Conservation (phyloP, 2,113 vertebrate genomes). For the Pyxicephalus adspersus region DNA sequence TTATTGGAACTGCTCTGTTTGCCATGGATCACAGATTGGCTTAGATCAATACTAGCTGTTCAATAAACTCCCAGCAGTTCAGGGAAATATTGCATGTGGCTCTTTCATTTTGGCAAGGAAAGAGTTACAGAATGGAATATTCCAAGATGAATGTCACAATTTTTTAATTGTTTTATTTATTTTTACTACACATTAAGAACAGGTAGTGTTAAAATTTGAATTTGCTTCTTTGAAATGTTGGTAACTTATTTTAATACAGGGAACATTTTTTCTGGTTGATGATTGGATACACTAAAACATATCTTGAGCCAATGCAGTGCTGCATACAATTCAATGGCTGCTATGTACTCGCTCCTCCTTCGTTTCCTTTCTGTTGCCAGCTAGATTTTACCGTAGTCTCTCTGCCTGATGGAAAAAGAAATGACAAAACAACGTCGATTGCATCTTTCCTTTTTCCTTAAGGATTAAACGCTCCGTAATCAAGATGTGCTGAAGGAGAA, state of each 20-base stretch:
- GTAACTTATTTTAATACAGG: conserved; percentile 31
- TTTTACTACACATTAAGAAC: neutral
- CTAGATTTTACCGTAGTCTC: conserved; percentile 54
- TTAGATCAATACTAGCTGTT: neutral
- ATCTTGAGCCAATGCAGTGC: conserved; percentile 62
- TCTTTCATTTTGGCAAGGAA: neutral
- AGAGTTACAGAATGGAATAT: neutral
- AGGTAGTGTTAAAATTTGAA: neutral
- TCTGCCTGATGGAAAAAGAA: conserved; percentile 56
- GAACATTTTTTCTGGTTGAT: conserved; percentile 63
- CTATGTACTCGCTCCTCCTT: conserved; percentile 56
- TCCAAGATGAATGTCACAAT: neutral
- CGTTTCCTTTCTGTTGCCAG: conserved; percentile 57
- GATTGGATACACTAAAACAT: conserved; percentile 63
- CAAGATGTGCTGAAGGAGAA: conserved; percentile 52
- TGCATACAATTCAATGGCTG: conserved; percentile 59
- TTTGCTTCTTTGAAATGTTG: conserved; percentile 20
- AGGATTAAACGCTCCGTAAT: conserved; percentile 29
- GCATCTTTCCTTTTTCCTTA: neutral
- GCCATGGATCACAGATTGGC: neutral
- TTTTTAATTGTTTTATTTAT: neutral
- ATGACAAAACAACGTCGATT: conserved; percentile 50
- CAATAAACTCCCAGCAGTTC: neutral
- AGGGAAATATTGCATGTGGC: neutral
- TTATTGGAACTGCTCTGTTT: neutral